Evolutionary conservation across 2,888 invertebrate genomes (phyloP), one percentile per base, ranked within the genome.

Genomic region (Dryobotodes eremita): DNA sequence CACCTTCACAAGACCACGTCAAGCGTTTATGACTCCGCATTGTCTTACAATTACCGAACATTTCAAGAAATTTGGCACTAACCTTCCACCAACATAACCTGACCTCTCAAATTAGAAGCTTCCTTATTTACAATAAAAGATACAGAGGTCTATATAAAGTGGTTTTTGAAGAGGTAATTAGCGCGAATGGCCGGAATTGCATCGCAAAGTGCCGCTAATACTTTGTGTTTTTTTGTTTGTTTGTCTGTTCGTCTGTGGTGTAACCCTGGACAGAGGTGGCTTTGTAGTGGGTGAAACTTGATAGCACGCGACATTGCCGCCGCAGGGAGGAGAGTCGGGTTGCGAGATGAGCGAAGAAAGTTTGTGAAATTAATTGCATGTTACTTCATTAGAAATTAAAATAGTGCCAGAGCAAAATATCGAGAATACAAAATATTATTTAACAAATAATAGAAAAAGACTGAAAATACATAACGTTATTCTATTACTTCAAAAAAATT

Each of bases 61-160:
- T 94, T 95, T 94, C 94, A 95, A 93, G 93, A 96, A 95, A 95
- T 96, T 96, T 95, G 95, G 95, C 95, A 94, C 94, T 93, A 88
- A 89, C 70, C 70, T 73, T 85, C 77, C 79, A 88, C 95, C 94
- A 93, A 20, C 36, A 10, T 74, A 84, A 75, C 10, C 26, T 79
- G 92, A 91, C 62, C 93, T 74, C 62, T 79, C 65, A 57, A 68
- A 66, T 84, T 88, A 85, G 75, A 82, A 23, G 62, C 23, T 31
- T 81, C 6, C 36, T 50, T 31, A 48, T 17, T 71, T 46, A 46
- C 13, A 66, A 89, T 86, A 89, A 87, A 89, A 82, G 66, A 70
- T 65, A 59, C 7, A 66, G 23, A 66, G 89, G 59, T 89, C 88
- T 77, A 6, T 17, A 15, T 75, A 79, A 53, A 74, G 36, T 89